Percentiles rank a stretch among this genome's conserved stretches.
These are phyloP conservation scores for Suillia variegata DNA, from an alignment of 2,888 invertebrate species.

Conservation along the genomic window DNA sequence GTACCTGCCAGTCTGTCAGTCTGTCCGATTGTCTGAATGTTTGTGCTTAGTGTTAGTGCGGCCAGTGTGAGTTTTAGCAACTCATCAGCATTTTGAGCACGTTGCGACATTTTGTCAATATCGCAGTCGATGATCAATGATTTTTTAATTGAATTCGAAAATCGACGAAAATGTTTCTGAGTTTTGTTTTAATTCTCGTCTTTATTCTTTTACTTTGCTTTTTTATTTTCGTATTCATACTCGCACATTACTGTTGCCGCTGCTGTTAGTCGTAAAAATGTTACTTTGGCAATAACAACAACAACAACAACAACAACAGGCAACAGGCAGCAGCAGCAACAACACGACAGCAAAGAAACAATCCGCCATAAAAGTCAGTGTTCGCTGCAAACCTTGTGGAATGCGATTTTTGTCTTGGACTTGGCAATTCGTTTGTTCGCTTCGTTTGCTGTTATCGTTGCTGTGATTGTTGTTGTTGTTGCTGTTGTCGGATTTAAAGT, in stretches of 20 bases:
- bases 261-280: neutral
- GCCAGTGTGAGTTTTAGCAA: slow-evolving; percentile 33
- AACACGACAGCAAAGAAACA: neutral
- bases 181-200: neutral
- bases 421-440: slow-evolving; percentile 19
- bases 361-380: neutral
- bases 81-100: slow-evolving; percentile 57
- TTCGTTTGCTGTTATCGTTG: slow-evolving; percentile 20
- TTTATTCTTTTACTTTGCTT: neutral
- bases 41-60: too few relatives aligned
- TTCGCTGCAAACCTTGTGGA: slow-evolving; percentile 31
- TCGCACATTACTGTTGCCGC: too few relatives aligned
- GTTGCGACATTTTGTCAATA: slow-evolving; percentile 61
- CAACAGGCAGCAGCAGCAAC: neutral
- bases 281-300: slow-evolving; percentile 3
- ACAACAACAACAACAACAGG: neutral
- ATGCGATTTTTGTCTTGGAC: slow-evolving; percentile 35
- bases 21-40: neutral
- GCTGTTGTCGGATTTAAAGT: slow-evolving; percentile 14
- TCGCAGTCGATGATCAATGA: slow-evolving; percentile 54
- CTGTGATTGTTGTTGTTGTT: slow-evolving; percentile 23
- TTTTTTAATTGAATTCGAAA: slow-evolving; percentile 59
- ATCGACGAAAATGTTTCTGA: slow-evolving; percentile 30
- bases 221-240: neutral
- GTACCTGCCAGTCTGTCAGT: neutral